These are phyloP conservation scores for Gymnocypris eckloni DNA, from an alignment of 2,797 vertebrate genomes.

Conservation along the genomic window DNA sequence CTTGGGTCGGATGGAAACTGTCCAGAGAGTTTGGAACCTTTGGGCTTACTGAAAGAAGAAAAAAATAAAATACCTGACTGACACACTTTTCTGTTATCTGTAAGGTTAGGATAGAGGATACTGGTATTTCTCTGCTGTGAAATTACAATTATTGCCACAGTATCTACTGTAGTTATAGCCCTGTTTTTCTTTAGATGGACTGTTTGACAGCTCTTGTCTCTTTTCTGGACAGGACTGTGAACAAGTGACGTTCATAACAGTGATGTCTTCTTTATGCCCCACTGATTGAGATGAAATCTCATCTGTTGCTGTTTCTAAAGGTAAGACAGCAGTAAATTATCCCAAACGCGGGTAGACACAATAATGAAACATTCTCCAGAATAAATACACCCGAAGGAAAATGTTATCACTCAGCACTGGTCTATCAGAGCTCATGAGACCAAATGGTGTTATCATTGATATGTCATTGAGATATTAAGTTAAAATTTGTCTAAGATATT, in stretches of 20 bases:
- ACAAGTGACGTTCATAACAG: slow-evolving; percentile 23
- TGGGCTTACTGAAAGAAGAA: background rate
- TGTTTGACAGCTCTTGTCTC: slow-evolving; percentile 58
- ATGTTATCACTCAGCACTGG: background rate
- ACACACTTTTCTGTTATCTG: slow-evolving; percentile 74
- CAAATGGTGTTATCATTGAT: background rate
- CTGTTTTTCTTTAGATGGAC: slow-evolving; percentile 55
- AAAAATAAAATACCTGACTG: slow-evolving; percentile 58
- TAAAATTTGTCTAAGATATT: background rate
- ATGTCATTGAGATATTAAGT: background rate
- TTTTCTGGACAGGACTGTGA: slow-evolving; percentile 49
- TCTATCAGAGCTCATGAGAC: background rate
- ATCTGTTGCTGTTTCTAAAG: slow-evolving; percentile 45
- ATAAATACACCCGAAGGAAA: background rate
- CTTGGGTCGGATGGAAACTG: slow-evolving; percentile 75
- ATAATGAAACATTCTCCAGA: slow-evolving; percentile 3
- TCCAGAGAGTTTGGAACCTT: slow-evolving; percentile 68
- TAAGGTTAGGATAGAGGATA: background rate
- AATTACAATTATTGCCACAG: slow-evolving; percentile 60
- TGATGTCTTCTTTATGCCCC: slow-evolving; percentile 29
- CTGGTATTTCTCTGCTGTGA: slow-evolving; percentile 11
- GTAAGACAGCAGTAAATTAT: slow-evolving; percentile 42
- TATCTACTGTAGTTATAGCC: slow-evolving; percentile 1
- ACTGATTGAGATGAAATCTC: slow-evolving; percentile 51
- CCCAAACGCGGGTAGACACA: background rate